Evolutionary conservation across 2,113 vertebrate species (phyloP), one percentile per base, ranked within the genome.

Genomic region (Neoarius graeffei): DNA sequence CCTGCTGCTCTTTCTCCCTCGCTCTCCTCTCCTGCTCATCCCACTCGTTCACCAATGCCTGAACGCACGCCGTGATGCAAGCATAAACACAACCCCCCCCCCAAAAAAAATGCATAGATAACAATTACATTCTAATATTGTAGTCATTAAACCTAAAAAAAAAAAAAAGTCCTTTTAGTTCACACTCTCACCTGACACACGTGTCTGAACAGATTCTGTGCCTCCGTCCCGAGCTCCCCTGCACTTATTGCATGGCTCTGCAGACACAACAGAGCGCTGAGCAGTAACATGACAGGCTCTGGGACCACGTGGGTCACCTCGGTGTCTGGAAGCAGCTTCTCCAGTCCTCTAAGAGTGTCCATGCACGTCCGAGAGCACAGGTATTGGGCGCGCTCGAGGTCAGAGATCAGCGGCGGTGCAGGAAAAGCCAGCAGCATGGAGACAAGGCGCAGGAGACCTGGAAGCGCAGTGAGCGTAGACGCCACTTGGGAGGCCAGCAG

Each of bases 191-290:
- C 98, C 97, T 96, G 97, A 89, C 96, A 99, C 27, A 99, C 93
- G n/a, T 99, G 98, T 87, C 97, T 96, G 93, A 99, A 97, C 86
- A 99, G 97, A 54, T 93, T 92, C 89, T 93, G 89, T 19, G 98
- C 92, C 81, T 95, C 95, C 0, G 90, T 87, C 85, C 96, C 96
- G 89, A 99, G 94, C 87, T 96, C 96, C 80, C 97, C 97, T 4
- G 92, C 93, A 69, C 92, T 95, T 0, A 98, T 90, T 0, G 95
- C 88, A 17, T 99, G 97, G 83, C 97, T 97, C 17, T 90, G 97
- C 86, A 99, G 92, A 17, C 95, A 96, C 25, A 98, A 93, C 73
- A 99, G 95, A 10, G 97, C 96, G 0, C 95, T 97, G 71, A 99
- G 89, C 9, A 99, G 94, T 79, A 99, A 93, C 48, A 95, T 94